These are phyloP conservation scores for Sialis fuliginosa DNA, from an alignment of 2,888 invertebrate genomes.

Conservation along the genomic window DNA sequence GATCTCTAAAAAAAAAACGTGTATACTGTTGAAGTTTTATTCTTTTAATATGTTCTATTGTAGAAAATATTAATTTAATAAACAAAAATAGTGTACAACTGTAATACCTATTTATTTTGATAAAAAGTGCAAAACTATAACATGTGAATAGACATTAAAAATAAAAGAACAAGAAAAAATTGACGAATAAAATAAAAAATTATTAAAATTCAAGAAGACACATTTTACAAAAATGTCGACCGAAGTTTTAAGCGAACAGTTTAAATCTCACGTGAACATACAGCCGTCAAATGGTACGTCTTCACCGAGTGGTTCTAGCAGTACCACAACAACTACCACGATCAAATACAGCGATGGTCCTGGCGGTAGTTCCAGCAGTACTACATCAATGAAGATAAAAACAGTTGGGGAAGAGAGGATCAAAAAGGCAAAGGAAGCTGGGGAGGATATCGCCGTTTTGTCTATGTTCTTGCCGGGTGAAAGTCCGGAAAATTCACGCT, in stretches of 20 bases:
- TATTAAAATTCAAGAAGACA: too few species aligned
- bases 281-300: background rate
- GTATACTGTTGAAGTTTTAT: too few species aligned
- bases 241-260: conserved; percentile 61
- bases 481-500: conserved; percentile 45
- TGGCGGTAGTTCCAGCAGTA: conserved; percentile 4
- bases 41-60: too few species aligned
- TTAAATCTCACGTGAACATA: conserved; percentile 41
- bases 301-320: background rate
- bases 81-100: too few species aligned
- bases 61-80: too few species aligned
- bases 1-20: too few species aligned
- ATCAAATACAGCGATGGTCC: conserved; percentile 2
- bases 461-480: conserved; percentile 62
- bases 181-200: too few species aligned
- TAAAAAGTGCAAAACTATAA: too few species aligned
- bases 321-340: conserved; percentile 2
- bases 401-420: conserved; percentile 72
- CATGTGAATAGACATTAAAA: too few species aligned
- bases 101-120: too few species aligned
- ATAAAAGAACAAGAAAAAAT: too few species aligned
- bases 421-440: conserved; percentile 58
- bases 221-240: conserved; percentile 38
- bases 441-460: conserved; percentile 75
- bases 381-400: conserved; percentile 48